Base-by-base conservation (phyloP, 2,888 invertebrate species). In the Willowsia nigromaculata region DNA sequence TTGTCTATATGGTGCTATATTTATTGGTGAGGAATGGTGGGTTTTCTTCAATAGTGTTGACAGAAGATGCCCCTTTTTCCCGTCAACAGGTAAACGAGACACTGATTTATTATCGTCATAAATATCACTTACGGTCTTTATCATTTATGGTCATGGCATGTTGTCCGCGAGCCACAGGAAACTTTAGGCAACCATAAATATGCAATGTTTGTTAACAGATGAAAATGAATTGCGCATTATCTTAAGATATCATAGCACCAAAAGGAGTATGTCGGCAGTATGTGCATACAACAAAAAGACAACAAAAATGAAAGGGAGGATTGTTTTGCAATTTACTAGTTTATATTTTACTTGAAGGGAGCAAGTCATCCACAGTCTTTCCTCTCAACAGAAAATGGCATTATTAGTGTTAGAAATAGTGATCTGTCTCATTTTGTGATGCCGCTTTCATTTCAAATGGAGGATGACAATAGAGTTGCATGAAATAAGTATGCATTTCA, bases 1-100 rank as follows among this genome's bases (percentile, higher is more conserved):
- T 74, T 74, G 74, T 74, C 84, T 74, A 78, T 43, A 65, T 68
- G 62, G 47, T 25, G 1, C 50, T 11, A 50, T 62, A n/a, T n/a
- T n/a, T n/a, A n/a, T n/a, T n/a, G n/a, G n/a, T 68, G 68, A 83
- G 68, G 68, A 68, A 53, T 33, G 68, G 68, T 40, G 18, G 27
- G 37, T 22, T 56, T 37, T 56, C 25, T 74, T 15, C 62, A n/a
- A 37, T 59, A 22, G 59, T 59, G 59, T 62, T 81, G 81, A 81
- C 81, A 62, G 25, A 62, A 78, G 37, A 43, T 62, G 81, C n/a
- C 74, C 40, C 6, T 78, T 76, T 56, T 56, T 33, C 13, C 53
- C 78, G 53, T 80, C 65, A 86, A 76, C 85, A 85, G 89, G 68
- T 85, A 80, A 89, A 89, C 59, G 80, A 85, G 89, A 25, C 78